Evolutionary conservation across 2,888 invertebrate species (phyloP), one percentile per base, ranked within the genome.

Genomic region (Lasioglossum figueresi): DNA sequence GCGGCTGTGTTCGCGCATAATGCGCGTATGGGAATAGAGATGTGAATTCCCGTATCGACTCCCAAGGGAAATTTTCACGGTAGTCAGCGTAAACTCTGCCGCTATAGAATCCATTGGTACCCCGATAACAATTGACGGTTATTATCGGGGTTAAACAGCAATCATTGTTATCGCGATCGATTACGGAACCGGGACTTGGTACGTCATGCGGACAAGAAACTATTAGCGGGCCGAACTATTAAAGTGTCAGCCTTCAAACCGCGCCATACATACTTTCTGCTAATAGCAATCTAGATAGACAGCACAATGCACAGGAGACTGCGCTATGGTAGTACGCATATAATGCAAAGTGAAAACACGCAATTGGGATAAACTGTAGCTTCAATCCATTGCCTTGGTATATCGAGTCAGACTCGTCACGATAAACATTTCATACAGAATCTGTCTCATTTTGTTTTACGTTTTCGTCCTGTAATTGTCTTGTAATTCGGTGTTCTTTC

Each of bases 41-140:
- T 76, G 70, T 82, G 80, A 80, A 79, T 79, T 85, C 83, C 14
- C 82, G 82, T 84, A 66, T 68, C 75, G 77, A 31, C 56, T 91
- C 93, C 90, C 82, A 6, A 31, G 94, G 93, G 93, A 94, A 93
- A 93, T 94, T 93, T 93, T 91, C 93, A 90, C 90, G 84, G 88
- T 79, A 91, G 91, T 92, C 90, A 88, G 86, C 88, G 90, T 89
- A 91, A 91, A 93, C 91, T 91, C 86, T 73, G 43, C 8, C 48
- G 74, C 52, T 71, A 63, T 71, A 68, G 37, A 81, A 73, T 70
- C 76, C 74, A 74, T 70, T 52, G 63, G 83, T 73, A 68, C 68
- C 37, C 23, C 79, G 79, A 83, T 81, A 80, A 56, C 86, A 74
- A 84, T 85, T 82, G 75, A 84, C 85, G 80, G 87, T 90, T 85